Conservation (phyloP, 1,140 invertebrate genomes). For the Drosophila chauvacae region DNA sequence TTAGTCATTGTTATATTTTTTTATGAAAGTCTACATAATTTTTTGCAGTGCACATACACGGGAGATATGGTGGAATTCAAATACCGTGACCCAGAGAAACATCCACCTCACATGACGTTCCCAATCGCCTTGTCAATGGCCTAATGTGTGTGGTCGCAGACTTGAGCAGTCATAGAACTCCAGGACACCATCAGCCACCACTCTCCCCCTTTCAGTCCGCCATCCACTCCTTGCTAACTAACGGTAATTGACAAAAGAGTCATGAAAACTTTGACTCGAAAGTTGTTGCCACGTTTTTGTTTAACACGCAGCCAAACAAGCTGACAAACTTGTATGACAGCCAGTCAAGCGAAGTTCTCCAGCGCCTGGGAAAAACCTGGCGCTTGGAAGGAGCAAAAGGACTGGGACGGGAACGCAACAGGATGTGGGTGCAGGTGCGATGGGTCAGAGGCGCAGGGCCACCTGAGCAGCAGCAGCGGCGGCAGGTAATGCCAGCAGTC, state of each 20-base stretch:
- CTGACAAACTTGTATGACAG: slow-evolving; percentile 79
- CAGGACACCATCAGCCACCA: not conserved
- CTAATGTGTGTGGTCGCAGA: slow-evolving; percentile 43
- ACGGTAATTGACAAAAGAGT: slow-evolving; percentile 81
- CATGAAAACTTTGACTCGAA: slow-evolving; percentile 80
- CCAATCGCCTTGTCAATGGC: slow-evolving; percentile 76
- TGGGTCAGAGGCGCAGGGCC: slow-evolving; percentile 32
- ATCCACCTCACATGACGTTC: slow-evolving; percentile 39
- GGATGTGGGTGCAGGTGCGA: slow-evolving; percentile 44
- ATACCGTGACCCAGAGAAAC: slow-evolving; percentile 18
- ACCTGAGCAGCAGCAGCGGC: slow-evolving; percentile 19
- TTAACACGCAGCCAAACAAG: slow-evolving; percentile 76
- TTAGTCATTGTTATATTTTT: not conserved
- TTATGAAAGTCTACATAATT: not conserved
- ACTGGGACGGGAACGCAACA: not conserved
- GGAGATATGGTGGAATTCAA: not conserved
- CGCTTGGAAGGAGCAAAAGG: not conserved
- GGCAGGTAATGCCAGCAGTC: slow-evolving; percentile 12
- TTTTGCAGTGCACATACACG: not conserved
- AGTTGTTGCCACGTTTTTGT: slow-evolving; percentile 79
- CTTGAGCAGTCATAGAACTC: slow-evolving; percentile 6
- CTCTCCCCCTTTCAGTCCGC: not conserved
- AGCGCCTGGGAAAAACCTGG: slow-evolving; percentile 28
- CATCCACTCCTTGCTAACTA: slow-evolving; percentile 52
- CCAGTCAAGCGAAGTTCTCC: slow-evolving; percentile 49